Evolutionary conservation across 1,140 invertebrate species (phyloP).

Genomic region (Cydia pomonella): DNA sequence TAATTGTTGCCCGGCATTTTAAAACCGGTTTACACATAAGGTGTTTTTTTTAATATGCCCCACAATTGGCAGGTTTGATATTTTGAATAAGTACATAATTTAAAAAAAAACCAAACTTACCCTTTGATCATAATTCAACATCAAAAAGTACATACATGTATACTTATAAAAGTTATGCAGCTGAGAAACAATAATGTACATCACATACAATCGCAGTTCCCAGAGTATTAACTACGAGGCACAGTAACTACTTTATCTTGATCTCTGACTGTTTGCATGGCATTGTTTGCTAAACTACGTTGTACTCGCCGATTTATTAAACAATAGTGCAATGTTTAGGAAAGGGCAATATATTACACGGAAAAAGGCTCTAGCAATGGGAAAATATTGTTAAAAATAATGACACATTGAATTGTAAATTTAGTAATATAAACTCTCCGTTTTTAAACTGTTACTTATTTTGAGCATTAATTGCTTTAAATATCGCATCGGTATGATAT

Average conservation of each 20-base stretch:
- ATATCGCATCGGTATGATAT: too few relatives aligned
- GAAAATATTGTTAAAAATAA: neutral
- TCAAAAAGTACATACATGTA: neutral
- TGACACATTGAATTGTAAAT: neutral
- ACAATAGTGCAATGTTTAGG: conserved; percentile 20
- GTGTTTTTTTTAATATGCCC: too few relatives aligned
- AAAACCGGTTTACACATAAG: too few relatives aligned
- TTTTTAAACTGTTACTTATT: too few relatives aligned
- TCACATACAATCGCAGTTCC: conserved; percentile 19
- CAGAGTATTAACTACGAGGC: neutral
- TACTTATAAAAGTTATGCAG: neutral
- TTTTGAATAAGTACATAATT: too few relatives aligned
- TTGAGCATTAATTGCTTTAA: too few relatives aligned
- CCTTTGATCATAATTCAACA: too few relatives aligned
- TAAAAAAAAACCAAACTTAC: too few relatives aligned
- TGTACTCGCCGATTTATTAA: conserved; percentile 1
- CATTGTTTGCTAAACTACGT: conserved; percentile 54
- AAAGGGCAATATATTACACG: neutral
- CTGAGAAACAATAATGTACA: neutral
- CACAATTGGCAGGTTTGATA: too few relatives aligned
- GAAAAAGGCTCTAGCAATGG: neutral
- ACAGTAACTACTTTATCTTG: neutral
- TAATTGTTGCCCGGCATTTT: too few relatives aligned
- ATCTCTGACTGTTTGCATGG: conserved; percentile 25
- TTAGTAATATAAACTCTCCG: too few relatives aligned